Percentiles rank a stretch among this genome's conserved stretches.
These are phyloP conservation scores for Sarcophaga bullata DNA, from an alignment of 1,140 invertebrate species.

Conservation along the genomic window DNA sequence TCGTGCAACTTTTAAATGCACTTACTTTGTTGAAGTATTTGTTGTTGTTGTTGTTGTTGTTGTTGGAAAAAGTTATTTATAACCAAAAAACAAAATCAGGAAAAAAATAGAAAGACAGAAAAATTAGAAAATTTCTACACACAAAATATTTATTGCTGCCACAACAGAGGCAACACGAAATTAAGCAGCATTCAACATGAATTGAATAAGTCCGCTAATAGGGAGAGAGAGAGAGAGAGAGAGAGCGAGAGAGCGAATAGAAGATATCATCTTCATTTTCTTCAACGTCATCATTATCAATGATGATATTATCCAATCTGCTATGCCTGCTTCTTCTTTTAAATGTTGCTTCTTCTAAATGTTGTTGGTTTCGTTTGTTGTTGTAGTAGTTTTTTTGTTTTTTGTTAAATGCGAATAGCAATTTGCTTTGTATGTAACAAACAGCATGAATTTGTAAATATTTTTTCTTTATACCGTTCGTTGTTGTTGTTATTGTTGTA, in stretches of 20 bases:
- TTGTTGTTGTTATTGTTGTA: neutral
- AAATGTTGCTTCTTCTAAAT: neutral
- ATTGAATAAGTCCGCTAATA: too few relatives aligned
- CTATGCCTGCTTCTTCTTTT: too few relatives aligned
- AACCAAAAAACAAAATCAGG: neutral
- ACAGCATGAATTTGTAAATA: conserved; percentile 26
- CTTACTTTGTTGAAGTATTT: too few relatives aligned
- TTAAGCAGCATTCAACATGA: neutral
- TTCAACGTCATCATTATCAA: too few relatives aligned
- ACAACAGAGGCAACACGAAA: neutral
- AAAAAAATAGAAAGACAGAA: neutral
- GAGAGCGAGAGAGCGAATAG: too few relatives aligned
- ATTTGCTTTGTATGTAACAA: conserved; percentile 7
- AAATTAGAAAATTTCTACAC: neutral
- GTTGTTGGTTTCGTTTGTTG: neutral
- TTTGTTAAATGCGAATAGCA: neutral
- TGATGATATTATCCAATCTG: too few relatives aligned
- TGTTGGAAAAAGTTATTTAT: neutral
- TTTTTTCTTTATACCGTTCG: neutral
- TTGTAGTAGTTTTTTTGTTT: too few relatives aligned
- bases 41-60: too few relatives aligned
- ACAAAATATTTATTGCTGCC: neutral
- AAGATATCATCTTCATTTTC: too few relatives aligned
- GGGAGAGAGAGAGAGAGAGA: too few relatives aligned
- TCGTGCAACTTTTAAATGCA: too few relatives aligned